Evolutionary conservation across 2,888 invertebrate species (phyloP).

Genomic region (Aporophyla nigra): DNA sequence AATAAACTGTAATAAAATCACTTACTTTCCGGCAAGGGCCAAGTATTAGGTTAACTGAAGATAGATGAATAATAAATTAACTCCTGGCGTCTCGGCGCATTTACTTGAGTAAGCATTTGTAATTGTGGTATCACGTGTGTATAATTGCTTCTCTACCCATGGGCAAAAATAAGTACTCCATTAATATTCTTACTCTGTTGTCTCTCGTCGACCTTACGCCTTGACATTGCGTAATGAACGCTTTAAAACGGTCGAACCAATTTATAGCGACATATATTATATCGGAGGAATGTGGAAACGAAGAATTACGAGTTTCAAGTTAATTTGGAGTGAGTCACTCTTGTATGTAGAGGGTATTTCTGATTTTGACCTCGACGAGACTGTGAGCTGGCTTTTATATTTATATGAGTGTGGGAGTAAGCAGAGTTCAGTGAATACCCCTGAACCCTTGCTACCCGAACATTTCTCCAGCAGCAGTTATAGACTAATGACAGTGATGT

Average conservation of each 20-base stretch:
- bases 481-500: no score
- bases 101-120: neutral
- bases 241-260: conserved; percentile 8
- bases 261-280: conserved; percentile 44
- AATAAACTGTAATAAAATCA: neutral
- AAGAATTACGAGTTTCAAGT: conserved; percentile 19
- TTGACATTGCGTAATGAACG: conserved; percentile 46
- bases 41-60: neutral
- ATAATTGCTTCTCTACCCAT: neutral
- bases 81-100: no score
- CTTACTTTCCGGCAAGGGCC: neutral
- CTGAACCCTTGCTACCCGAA: no score
- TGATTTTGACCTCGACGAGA: conserved; percentile 19
- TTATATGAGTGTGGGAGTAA: neutral
- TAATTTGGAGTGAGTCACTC: conserved; percentile 34
- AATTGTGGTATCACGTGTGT: neutral
- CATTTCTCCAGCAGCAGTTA: no score
- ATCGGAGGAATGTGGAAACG: conserved; percentile 41
- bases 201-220: conserved; percentile 9
- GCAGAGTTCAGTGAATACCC: conserved; percentile 2
- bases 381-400: conserved; percentile 21
- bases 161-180: conserved; percentile 14
- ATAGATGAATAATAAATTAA: neutral
- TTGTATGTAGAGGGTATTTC: conserved; percentile 26
- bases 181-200: neutral